Evolutionary conservation across 2,797 vertebrate genomes (phyloP), one percentile per base, ranked within the genome.

Genomic region (Spinus olivaceus): DNA sequence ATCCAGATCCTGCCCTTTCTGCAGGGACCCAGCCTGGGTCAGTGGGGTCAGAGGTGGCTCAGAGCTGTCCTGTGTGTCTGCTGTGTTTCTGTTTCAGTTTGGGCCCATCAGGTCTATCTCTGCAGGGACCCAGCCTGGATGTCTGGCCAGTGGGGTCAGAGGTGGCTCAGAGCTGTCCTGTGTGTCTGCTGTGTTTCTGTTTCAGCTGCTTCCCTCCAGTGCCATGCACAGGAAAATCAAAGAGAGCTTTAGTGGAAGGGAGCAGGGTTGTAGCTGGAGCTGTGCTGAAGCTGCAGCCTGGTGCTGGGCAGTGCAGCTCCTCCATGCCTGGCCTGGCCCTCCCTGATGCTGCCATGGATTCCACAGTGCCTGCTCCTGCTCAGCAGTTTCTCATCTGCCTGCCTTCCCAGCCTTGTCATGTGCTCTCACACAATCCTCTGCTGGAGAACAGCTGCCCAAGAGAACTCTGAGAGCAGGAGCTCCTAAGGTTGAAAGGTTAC

Each of bases 291-390:
- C 30, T 86, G 59, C 8, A 67, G 53, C 37, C 44, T 51, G 16
- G 5, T 42, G 30, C 21, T 22, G 33, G 25, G 24, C 42, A 63
- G 33, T 24, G 8, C 41, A 53, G 27, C 23, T 71, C 41, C 41
- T 82, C 32, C 2, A 4, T 23, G 42, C 23, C 32, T 86, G 54
- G 14, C 35, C 30, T 37, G 35, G 47, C 37, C 50, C 32, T 49
- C 18, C 41, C 23, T 30, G 39, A 2, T 57, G 77, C 64, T 77
- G 28, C 27, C 9, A 1, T 6, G 41, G 16, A 25, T 90, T 60
- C n/a, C 14, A 16, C 14, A 2, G 20, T 64, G 2, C 20, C 8
- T 1, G 5, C 10, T 83, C 25, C 28, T 2, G 5, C 49, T 51
- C 7, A 24, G 66, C 53, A 49, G 44, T 17, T 81, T 12, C 39